Evolutionary conservation across 2,888 invertebrate genomes (phyloP).

Genomic region (Yponomeuta cagnagella): DNA sequence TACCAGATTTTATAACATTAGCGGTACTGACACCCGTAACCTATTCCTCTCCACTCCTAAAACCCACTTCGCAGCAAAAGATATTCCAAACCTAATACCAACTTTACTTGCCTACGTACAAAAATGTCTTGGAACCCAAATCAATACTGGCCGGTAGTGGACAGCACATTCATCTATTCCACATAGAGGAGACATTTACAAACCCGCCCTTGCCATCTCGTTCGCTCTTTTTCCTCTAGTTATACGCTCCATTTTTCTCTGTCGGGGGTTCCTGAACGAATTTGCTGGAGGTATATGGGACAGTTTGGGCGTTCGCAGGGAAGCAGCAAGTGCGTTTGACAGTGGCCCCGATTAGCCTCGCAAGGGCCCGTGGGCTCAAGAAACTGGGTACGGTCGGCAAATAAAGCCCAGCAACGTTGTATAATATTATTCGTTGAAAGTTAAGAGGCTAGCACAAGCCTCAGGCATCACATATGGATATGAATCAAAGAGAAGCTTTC

Average conservation of each 20-base stretch:
- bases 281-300: conserved; percentile 22
- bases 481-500: no score
- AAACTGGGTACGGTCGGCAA: neutral
- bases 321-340: conserved; percentile 61
- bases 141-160: conserved; percentile 38
- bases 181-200: conserved; percentile 1
- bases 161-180: conserved; percentile 31
- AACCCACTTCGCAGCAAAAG: neutral
- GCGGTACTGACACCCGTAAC: neutral
- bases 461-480: no score
- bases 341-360: conserved; percentile 54
- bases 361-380: conserved; percentile 2
- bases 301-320: conserved; percentile 48
- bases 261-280: conserved; percentile 10
- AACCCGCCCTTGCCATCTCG: neutral
- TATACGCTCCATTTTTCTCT: conserved; percentile 3
- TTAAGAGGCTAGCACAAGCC: no score
- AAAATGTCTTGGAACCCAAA: conserved; percentile 22
- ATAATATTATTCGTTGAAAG: neutral
- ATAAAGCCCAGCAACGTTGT: neutral
- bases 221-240: conserved; percentile 7
- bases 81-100: conserved; percentile 19
- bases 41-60: neutral
- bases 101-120: neutral
- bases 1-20: neutral